Evolutionary conservation across 2,113 vertebrate genomes (phyloP), one percentile per base, ranked within the genome.

Genomic region (Pampusana beccarii): DNA sequence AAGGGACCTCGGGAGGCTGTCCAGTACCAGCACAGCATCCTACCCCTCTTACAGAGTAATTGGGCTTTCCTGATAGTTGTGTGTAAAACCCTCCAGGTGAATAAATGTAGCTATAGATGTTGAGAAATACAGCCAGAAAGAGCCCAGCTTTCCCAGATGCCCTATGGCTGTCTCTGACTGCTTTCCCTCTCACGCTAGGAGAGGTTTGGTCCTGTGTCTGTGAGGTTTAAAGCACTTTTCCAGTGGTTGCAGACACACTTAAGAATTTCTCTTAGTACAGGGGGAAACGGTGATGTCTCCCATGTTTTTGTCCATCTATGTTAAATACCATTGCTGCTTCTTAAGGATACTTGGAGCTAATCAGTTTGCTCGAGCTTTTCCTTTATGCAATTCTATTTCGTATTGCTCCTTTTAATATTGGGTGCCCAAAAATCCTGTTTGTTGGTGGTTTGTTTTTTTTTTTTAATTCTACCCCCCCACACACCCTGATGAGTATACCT

Each of bases 31-130:
- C 7, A 48, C 14, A 62, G 18, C 25, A 29, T 67, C 75, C 60
- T 72, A 6, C 7, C 4, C 13, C 3, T 15, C 40, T 42, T 13
- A 17, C 2, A 8, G 2, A 2, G 21, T 54, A 40, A 13, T 6
- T 20, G 8, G 13, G 12, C 18, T 80, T 85, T 80, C 44, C 38
- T 42, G 18, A 67, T 23, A 7, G 9, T 57, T 13, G 34, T 33
- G 1, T 74, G n/a, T 86, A n/a, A 69, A 81, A 38, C 7, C 3
- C 2, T 70, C 38, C 29, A 29, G 40, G 46, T 33, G 28, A 80
- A 46, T 21, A 38, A 40, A 67, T 58, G 15, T 26, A 79, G 46
- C n/a, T 36, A 0, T 16, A 38, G 15, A 34, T 46, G 33, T 10
- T 67, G 16, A 64, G 57, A 86, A 85, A 46, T 26, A 34, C 40